Percentiles rank a stretch among this genome's conserved stretches.
phyloP scores from a whole-genome alignment of 2,797 vertebrate species.

The Hippocampus kuda region DNA sequence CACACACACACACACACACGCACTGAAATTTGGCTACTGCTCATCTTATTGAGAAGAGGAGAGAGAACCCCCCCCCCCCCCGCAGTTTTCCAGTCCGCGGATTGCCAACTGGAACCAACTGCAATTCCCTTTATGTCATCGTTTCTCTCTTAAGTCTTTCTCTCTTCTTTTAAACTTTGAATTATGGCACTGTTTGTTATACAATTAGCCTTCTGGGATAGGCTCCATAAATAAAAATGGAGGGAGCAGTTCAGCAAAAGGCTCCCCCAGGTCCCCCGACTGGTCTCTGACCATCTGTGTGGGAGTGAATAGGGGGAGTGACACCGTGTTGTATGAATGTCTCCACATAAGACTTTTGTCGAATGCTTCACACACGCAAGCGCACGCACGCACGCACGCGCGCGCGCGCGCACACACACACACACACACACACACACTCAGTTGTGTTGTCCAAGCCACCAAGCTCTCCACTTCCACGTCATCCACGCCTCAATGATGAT shows the following conservation, averaged over 20 bases:
- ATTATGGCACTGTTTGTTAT: slow-evolving; percentile 66
- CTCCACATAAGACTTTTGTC: slow-evolving; percentile 32
- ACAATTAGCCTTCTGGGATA: slow-evolving; percentile 67
- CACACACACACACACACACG: slow-evolving; percentile 5
- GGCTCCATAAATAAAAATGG: slow-evolving; percentile 61
- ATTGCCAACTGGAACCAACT: slow-evolving; percentile 47
- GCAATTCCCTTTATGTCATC: slow-evolving; percentile 37
- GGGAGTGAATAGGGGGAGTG: slow-evolving; percentile 21
- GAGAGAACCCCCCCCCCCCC: too few species aligned
- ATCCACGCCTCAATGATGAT: slow-evolving; percentile 40
- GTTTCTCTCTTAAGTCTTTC: slow-evolving; percentile 21
- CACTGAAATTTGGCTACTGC: slow-evolving; percentile 32
- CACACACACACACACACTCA: slow-evolving; percentile 13
- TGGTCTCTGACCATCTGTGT: slow-evolving; percentile 46
- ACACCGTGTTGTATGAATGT: slow-evolving; percentile 36
- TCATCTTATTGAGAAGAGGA: slow-evolving; percentile 12
- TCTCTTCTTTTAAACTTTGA: slow-evolving; percentile 52
- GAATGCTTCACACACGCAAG: slow-evolving; percentile 13
- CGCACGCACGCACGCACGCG: not conserved
- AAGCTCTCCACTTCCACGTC: slow-evolving; percentile 35
- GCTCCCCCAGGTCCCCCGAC: slow-evolving; percentile 22
- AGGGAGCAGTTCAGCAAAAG: slow-evolving; percentile 49
- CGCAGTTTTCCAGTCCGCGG: not conserved
- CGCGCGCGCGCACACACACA: slow-evolving; percentile 16
- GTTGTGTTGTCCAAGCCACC: slow-evolving; percentile 22